These are phyloP conservation scores for Pristis pectinata DNA, from an alignment of 2,797 vertebrate species.

Conservation along the genomic window DNA sequence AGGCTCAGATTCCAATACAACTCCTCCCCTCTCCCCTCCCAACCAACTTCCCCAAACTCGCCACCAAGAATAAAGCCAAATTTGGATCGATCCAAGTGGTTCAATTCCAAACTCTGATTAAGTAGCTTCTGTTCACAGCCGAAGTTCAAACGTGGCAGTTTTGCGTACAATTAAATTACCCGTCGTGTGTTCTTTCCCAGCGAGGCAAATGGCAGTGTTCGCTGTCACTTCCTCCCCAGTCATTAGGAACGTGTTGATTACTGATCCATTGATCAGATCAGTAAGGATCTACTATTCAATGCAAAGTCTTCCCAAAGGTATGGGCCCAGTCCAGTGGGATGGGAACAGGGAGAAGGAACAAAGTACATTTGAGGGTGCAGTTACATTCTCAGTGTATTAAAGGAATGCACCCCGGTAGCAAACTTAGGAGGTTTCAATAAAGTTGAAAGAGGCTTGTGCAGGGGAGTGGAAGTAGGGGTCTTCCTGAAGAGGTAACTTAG, in stretches of 20 bases:
- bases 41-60: too few species aligned
- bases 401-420: too few species aligned
- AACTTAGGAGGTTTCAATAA: too few species aligned
- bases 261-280: neutral
- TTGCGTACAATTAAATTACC: neutral
- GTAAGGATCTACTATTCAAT: too few species aligned
- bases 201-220: neutral
- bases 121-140: neutral
- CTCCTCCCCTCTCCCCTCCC: neutral
- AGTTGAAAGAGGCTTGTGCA: too few species aligned
- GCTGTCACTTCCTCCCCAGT: neutral
- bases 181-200: neutral
- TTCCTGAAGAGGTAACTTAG: too few species aligned
- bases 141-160: neutral
- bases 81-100: neutral
- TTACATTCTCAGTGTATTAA: too few species aligned
- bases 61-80: neutral
- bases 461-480: too few species aligned
- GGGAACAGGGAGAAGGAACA: too few species aligned
- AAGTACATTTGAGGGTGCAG: too few species aligned
- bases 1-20: neutral
- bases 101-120: neutral
- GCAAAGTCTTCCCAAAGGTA: neutral
- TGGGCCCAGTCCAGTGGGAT: neutral
- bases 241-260: too few species aligned